Conservation (phyloP, 2,888 invertebrate species). For the Rhagonycha lutea region DNA sequence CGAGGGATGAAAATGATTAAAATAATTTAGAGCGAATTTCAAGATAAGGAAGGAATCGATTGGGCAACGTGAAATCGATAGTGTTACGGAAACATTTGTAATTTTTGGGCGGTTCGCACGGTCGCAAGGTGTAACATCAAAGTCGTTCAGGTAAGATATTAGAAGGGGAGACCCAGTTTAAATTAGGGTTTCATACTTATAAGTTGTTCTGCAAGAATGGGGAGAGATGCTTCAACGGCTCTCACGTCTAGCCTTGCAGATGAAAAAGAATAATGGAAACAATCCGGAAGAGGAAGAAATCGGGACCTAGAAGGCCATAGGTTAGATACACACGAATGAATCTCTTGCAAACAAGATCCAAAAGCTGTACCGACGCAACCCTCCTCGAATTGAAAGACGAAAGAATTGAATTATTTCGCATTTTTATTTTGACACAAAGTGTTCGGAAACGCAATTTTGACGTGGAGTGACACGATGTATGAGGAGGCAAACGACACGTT, state of each 20-base stretch:
- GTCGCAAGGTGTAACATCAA: conserved; percentile 36
- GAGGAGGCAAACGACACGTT: conserved; percentile 18
- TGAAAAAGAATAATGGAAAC: conserved; percentile 27
- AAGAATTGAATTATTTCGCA: conserved; percentile 28
- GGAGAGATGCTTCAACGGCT: conserved; percentile 32
- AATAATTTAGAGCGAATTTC: neutral
- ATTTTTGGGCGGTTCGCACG: conserved; percentile 40
- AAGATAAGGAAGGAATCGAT: neutral
- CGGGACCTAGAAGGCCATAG: conserved; percentile 38
- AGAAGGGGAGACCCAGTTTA: conserved; percentile 33
- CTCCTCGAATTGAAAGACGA: conserved; percentile 1
- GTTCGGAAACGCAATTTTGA: conserved; percentile 30
- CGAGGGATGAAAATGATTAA: neutral
- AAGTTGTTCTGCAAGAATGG: conserved; percentile 20
- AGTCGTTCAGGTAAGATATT: conserved; percentile 23
- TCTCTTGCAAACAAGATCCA: conserved; percentile 31
- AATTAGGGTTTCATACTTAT: conserved; percentile 31
- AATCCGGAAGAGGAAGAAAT: conserved; percentile 46
- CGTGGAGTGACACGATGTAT: conserved; percentile 32
- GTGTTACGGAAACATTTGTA: conserved; percentile 18
- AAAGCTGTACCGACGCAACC: conserved; percentile 14
- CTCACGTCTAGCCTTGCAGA: conserved; percentile 24
- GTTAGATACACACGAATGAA: conserved; percentile 43
- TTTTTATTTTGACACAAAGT: conserved; percentile 31
- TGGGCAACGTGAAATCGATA: neutral